phyloP scores from a whole-genome alignment of 2,797 vertebrate genomes.

The Acestrorhynchus altus region DNA sequence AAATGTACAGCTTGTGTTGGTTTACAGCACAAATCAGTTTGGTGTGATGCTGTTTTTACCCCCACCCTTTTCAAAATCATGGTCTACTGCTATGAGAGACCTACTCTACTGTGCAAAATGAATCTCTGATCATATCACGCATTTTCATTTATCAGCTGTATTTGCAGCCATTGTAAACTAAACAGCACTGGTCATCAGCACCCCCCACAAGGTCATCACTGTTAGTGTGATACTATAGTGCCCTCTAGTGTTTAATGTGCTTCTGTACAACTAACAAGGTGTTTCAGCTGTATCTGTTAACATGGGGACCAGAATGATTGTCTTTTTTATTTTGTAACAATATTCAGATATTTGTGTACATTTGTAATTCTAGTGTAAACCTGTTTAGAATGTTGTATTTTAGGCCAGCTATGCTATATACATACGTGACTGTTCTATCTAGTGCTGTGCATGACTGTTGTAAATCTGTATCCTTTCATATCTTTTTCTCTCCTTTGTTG shows the following conservation, averaged over 20 bases:
- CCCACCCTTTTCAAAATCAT: not conserved
- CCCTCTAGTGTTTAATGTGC: constrained; percentile 71
- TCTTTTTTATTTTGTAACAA: not conserved
- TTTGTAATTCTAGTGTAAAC: constrained; percentile 46
- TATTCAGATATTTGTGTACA: constrained; percentile 42
- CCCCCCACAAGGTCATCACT: constrained; percentile 45
- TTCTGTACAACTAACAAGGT: constrained; percentile 56
- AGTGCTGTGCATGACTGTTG: constrained; percentile 10
- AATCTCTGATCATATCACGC: not conserved
- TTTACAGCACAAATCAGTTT: not conserved
- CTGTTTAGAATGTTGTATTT: constrained; percentile 28
- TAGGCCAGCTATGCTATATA: constrained; percentile 3
- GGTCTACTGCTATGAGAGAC: not conserved
- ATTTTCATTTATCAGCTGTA: not conserved
- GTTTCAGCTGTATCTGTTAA: constrained; percentile 25
- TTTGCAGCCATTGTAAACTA: not conserved
- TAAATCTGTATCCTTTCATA: constrained; percentile 6
- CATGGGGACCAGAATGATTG: constrained; percentile 7
- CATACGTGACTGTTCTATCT: not conserved
- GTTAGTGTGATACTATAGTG: constrained; percentile 63
- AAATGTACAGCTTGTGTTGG: not conserved
- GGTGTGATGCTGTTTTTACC: not conserved
- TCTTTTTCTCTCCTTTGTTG: constrained; percentile 40
- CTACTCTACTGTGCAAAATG: no score
- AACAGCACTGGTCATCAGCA: not conserved